Evolutionary conservation across 2,797 vertebrate genomes (phyloP).

Genomic region (Lindbergichthys nudifrons): DNA sequence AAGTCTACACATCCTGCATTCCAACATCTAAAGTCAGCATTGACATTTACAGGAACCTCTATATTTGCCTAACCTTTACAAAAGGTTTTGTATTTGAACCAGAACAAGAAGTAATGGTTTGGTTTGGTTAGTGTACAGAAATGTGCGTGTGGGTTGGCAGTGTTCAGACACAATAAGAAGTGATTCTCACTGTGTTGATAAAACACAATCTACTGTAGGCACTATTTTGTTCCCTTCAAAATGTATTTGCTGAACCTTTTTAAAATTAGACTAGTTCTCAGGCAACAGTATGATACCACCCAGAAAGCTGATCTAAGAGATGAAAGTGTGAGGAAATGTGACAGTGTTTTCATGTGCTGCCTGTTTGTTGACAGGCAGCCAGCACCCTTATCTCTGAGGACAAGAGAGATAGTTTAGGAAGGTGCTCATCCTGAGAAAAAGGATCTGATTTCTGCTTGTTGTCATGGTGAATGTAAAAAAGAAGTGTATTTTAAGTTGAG

Average conservation of each 20-base stretch:
- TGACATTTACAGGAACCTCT: background rate
- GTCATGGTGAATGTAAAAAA: conserved; percentile 22
- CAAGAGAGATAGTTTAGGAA: conserved; percentile 13
- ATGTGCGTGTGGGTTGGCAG: background rate
- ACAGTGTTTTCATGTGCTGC: conserved; percentile 14
- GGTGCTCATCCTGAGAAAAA: conserved; percentile 14
- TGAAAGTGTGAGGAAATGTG: conserved; percentile 9
- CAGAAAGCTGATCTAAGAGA: conserved; percentile 1
- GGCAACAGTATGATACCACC: background rate
- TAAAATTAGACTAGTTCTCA: background rate
- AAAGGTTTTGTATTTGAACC: background rate
- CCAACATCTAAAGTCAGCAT: background rate
- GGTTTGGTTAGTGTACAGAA: background rate
- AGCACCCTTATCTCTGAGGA: conserved; percentile 12
- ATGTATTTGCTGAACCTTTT: background rate
- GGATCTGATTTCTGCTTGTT: conserved; percentile 11
- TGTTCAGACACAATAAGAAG: background rate
- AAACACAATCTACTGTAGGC: background rate
- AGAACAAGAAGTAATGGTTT: background rate
- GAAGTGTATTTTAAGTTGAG: conserved; percentile 4
- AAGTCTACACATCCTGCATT: background rate
- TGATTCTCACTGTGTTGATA: background rate
- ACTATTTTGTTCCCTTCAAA: background rate
- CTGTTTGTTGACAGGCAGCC: conserved; percentile 7
- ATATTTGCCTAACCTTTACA: background rate